Evolutionary conservation across 2,888 invertebrate species (phyloP), one percentile per base, ranked within the genome.

Genomic region (Dicranocentrus wangi): DNA sequence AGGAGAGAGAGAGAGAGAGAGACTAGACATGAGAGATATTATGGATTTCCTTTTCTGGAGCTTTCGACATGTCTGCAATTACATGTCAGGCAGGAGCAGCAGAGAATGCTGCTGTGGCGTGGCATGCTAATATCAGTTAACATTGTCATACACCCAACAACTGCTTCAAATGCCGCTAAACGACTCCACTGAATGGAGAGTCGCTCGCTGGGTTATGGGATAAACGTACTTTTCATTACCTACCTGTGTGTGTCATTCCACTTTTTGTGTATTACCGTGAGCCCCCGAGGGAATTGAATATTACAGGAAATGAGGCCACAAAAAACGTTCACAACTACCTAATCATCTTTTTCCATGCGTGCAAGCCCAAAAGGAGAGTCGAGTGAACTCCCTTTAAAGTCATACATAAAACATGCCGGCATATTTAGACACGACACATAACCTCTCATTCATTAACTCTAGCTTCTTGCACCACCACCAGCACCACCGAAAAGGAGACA

Each of bases 61-160:
- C n/a, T 68, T 68, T 68, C 43, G 51, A 28, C 68, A 51, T 51
- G 58, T 58, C 58, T 58, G 58, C 58, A 58, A 58, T 58, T 15
- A 58, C 58, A 58, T 58, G 58, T 25, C 58, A 58, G 23, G 25
- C 58, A 58, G 25, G 25, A 58, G 58, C 23, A 58, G 25, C 23
- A 58, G 19, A 23, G 25, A 58, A 25, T n/a, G n/a, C n/a, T n/a
- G 15, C 17, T 58, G 58, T 58, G 58, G 58, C 58, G 47, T 47
- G 47, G 47, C 47, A 19, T 58, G 25, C 15, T 25, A 3, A n/a
- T 58, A 21, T 58, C 58, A 23, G 15, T 58, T 58, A 47, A 58
- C 58, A 58, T 58, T 23, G 43, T 43, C 25, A 23, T 15, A 58
- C 32, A 32, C 10, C n/a, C 13, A 43, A 43, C 43, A n/a, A 1